Conservation (phyloP, 2,888 invertebrate species). For the Ceramica pisi region DNA sequence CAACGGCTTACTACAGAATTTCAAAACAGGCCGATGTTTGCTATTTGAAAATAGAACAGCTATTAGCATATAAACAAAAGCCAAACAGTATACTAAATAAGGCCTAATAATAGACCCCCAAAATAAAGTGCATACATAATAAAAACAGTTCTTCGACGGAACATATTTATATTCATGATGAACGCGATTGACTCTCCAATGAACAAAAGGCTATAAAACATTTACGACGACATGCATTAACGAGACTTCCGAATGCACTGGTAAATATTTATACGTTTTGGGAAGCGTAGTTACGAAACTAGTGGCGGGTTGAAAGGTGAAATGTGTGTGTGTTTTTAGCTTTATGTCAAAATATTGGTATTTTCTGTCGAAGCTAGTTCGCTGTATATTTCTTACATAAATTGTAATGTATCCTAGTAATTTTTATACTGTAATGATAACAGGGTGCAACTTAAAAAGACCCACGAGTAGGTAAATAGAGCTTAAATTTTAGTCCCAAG, state of each 20-base stretch:
- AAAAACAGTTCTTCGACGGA: constrained; percentile 37
- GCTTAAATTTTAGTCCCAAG: no score
- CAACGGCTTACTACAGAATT: not conserved
- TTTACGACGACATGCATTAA: constrained; percentile 77
- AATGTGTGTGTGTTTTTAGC: constrained; percentile 2
- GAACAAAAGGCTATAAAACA: constrained; percentile 76
- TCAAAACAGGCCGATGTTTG: not conserved
- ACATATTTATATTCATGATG: constrained; percentile 64
- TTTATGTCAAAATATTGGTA: not conserved
- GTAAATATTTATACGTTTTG: constrained; percentile 76
- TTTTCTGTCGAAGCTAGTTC: not conserved
- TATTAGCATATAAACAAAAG: constrained; percentile 21
- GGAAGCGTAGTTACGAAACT: constrained; percentile 55
- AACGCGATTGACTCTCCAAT: constrained; percentile 59
- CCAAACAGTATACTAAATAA: not conserved
- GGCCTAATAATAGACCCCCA: constrained; percentile 10
- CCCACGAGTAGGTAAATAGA: no score
- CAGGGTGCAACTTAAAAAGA: not conserved
- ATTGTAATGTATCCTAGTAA: not conserved
- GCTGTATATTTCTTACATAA: not conserved
- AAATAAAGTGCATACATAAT: constrained; percentile 23
- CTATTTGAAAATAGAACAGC: not conserved
- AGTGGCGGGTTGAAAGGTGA: constrained; percentile 4
- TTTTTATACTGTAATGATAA: not conserved
- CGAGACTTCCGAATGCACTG: constrained; percentile 72